Evolutionary conservation across 2,888 invertebrate genomes (phyloP).

Genomic region (Apoda limacodes): DNA sequence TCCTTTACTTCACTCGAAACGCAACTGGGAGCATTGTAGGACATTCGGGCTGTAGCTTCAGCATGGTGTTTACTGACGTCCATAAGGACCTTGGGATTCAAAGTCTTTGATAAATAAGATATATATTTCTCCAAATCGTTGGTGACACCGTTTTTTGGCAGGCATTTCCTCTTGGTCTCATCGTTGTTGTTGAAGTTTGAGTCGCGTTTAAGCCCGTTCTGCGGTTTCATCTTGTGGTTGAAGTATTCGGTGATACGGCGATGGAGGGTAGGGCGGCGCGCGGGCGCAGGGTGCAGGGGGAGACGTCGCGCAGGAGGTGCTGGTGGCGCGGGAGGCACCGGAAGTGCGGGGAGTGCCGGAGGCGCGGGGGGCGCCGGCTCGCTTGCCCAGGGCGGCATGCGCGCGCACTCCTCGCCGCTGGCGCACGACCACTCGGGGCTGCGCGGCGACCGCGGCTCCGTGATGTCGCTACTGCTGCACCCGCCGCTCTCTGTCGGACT

Average conservation of each 20-base stretch:
- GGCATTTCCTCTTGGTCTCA: conserved; percentile 57
- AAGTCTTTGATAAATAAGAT: conserved; percentile 58
- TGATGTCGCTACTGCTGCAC: conserved; percentile 81
- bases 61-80: conserved; percentile 52
- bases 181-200: conserved; percentile 31
- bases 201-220: conserved; percentile 64
- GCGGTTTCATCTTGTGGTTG: conserved; percentile 84
- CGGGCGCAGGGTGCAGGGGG: conserved; percentile 47
- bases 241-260: conserved; percentile 89
- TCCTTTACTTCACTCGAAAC: conserved; percentile 32
- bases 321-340: conserved; percentile 2
- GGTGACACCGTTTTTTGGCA: conserved; percentile 55
- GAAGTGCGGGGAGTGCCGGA: no score
- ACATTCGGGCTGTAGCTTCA: conserved; percentile 28
- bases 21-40: conserved; percentile 26
- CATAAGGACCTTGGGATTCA: conserved; percentile 58
- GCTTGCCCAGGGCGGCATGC: conserved; percentile 64
- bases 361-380: conserved; percentile 60
- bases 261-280: conserved; percentile 62
- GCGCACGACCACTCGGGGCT: conserved; percentile 74
- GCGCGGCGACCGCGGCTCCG: conserved; percentile 88
- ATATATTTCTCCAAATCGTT: conserved; percentile 63
- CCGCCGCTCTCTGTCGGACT: conserved; percentile 81
- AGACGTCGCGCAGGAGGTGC: conserved; percentile 55
- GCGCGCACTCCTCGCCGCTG: conserved; percentile 67